Conservation (phyloP, 2,888 invertebrate species). For the Epsilonema sp. region DNA sequence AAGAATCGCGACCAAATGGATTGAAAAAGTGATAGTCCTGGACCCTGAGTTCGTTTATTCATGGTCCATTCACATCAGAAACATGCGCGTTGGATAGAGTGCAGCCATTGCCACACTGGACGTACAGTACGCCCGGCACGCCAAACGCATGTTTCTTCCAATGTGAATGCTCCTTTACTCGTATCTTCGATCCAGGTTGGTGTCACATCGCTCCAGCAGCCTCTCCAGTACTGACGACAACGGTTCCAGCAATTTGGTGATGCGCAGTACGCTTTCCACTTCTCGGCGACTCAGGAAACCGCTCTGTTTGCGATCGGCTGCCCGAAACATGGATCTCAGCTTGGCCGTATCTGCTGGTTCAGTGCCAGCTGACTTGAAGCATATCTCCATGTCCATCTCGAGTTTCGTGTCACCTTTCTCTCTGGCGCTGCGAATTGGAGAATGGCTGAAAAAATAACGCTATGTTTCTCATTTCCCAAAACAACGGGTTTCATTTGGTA, state of each 20-base stretch:
- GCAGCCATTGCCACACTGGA: too few species aligned
- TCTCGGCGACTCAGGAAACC: neutral
- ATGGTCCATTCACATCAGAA: too few species aligned
- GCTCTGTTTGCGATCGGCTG: neutral
- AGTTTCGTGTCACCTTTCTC: conserved; percentile 2
- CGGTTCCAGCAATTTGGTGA: neutral
- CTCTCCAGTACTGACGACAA: neutral
- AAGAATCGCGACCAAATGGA: too few species aligned
- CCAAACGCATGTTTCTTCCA: too few species aligned
- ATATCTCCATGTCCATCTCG: neutral
- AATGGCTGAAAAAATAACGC: too few species aligned
- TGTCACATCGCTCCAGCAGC: neutral
- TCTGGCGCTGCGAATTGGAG: too few species aligned
- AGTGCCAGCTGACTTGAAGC: neutral
- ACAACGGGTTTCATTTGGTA: too few species aligned
- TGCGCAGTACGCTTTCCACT: neutral
- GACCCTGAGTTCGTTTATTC: too few species aligned
- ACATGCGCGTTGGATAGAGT: too few species aligned
- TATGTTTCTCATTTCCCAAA: too few species aligned
- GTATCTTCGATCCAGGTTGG: neutral
- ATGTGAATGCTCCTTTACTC: neutral
- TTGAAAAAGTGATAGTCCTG: too few species aligned
- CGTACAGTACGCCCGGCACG: neutral
- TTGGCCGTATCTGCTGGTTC: neutral
- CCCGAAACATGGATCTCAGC: neutral